These are phyloP conservation scores for Dryoscopus gambensis DNA, from an alignment of 2,113 vertebrate genomes.

Conservation along the genomic window DNA sequence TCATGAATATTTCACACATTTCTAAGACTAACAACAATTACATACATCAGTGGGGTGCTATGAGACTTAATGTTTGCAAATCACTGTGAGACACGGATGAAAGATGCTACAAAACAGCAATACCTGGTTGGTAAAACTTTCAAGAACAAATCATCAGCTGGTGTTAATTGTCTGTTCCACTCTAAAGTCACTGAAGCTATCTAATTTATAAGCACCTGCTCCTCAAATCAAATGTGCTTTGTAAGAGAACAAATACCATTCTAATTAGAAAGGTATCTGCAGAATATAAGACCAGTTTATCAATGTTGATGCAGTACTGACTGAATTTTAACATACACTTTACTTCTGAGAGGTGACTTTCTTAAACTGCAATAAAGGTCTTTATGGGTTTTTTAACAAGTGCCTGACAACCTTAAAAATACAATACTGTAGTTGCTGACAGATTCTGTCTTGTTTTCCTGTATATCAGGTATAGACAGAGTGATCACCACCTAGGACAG, in stretches of 20 bases:
- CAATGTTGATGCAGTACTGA: not conserved
- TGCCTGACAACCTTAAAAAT: not conserved
- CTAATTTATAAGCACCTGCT: not conserved
- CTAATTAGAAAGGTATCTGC: not conserved
- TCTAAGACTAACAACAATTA: conserved; percentile 26
- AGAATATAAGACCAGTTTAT: not conserved
- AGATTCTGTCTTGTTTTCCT: not conserved
- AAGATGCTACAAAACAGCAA: conserved; percentile 21
- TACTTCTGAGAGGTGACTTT: not conserved
- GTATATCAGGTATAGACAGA: fast-evolving
- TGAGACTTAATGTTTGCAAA: conserved; percentile 42
- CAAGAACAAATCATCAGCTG: not conserved
- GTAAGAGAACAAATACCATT: not conserved
- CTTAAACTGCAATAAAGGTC: not conserved
- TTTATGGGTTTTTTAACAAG: not conserved
- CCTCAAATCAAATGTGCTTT: not conserved
- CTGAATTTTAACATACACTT: not conserved
- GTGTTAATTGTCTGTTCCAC: not conserved
- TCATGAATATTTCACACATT: conserved; percentile 43
- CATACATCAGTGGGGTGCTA: not conserved
- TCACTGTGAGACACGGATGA: conserved; percentile 4
- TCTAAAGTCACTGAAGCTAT: not conserved
- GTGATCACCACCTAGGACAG: not conserved
- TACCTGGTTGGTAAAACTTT: not conserved
- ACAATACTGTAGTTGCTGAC: not conserved